Conservation (phyloP, 2,888 invertebrate genomes). For the Venusia cambrica region DNA sequence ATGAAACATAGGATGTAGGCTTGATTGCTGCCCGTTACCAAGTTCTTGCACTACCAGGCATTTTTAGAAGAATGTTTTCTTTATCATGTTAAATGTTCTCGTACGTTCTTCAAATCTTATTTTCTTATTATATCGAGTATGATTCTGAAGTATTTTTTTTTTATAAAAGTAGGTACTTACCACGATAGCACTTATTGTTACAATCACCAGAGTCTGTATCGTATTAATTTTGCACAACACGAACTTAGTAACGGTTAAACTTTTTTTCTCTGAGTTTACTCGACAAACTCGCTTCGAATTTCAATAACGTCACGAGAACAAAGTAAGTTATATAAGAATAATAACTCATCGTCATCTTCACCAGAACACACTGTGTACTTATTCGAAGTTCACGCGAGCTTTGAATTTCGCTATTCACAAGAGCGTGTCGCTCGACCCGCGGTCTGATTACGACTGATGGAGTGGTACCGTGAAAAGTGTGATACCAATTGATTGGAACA, state of each 20-base stretch:
- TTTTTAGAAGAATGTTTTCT: no score
- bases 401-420: slow-evolving; percentile 30
- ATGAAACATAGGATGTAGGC: no score
- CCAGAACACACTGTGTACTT: slow-evolving; percentile 32
- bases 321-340: slow-evolving; percentile 40
- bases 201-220: background rate
- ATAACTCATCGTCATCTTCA: slow-evolving; percentile 50
- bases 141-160: no score
- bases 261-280: slow-evolving; percentile 36
- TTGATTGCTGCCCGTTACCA: no score
- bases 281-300: slow-evolving; percentile 35
- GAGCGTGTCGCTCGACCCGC: slow-evolving; percentile 52
- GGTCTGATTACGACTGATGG: slow-evolving; percentile 53
- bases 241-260: slow-evolving; percentile 30
- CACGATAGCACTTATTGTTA: no score
- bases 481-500: no score
- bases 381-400: slow-evolving; percentile 46
- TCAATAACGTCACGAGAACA: slow-evolving; percentile 34
- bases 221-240: slow-evolving; percentile 15
- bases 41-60: no score
- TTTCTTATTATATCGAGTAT: no score
- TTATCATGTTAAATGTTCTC: no score
- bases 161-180: no score
- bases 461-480: slow-evolving; percentile 7
- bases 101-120: no score